A percentile compares a stretch with the other conserved stretches of the same genome.
These are phyloP conservation scores for Pissodes strobi DNA, from an alignment of 1,140 invertebrate genomes.

Conservation along the genomic window DNA sequence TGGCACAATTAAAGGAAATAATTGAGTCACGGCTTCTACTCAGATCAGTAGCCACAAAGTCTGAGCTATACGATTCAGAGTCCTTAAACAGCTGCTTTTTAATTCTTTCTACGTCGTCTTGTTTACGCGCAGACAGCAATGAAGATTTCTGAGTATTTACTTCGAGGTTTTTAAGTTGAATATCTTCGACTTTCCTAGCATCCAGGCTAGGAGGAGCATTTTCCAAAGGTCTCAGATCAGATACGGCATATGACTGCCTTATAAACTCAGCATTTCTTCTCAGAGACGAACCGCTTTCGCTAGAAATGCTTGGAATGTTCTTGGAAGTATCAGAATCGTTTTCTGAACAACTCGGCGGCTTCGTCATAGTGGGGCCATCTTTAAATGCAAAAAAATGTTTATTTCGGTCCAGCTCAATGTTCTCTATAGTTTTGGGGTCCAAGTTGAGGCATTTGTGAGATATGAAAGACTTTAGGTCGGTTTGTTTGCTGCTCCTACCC, in stretches of 20 bases:
- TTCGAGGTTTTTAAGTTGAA: no score
- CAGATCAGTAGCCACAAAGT: not conserved
- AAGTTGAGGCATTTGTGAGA: conserved; percentile 45
- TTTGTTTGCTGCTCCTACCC: conserved; percentile 3
- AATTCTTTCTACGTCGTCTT: not conserved
- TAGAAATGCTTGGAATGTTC: conserved; percentile 54
- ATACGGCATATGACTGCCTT: conserved; percentile 1
- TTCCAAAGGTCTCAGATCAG: conserved; percentile 8
- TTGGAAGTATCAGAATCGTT: conserved; percentile 54
- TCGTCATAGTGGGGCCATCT: conserved; percentile 17
- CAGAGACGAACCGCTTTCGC: conserved; percentile 43
- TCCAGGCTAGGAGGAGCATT: not conserved
- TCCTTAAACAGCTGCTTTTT: not conserved
- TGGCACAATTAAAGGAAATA: conserved; percentile 12
- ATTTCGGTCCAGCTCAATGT: conserved; percentile 36
- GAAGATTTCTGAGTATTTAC: not conserved
- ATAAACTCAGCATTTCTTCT: conserved; percentile 27
- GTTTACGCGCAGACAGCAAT: not conserved
- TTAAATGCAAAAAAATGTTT: conserved; percentile 3
- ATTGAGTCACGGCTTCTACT: conserved; percentile 2
- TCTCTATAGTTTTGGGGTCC: conserved; percentile 39
- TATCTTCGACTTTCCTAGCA: conserved; percentile 1
- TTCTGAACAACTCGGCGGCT: conserved; percentile 26
- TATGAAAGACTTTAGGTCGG: conserved; percentile 38
- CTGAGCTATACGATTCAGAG: not conserved